These are phyloP conservation scores for Cantharis nigra DNA, from an alignment of 2,888 invertebrate genomes.

Conservation along the genomic window DNA sequence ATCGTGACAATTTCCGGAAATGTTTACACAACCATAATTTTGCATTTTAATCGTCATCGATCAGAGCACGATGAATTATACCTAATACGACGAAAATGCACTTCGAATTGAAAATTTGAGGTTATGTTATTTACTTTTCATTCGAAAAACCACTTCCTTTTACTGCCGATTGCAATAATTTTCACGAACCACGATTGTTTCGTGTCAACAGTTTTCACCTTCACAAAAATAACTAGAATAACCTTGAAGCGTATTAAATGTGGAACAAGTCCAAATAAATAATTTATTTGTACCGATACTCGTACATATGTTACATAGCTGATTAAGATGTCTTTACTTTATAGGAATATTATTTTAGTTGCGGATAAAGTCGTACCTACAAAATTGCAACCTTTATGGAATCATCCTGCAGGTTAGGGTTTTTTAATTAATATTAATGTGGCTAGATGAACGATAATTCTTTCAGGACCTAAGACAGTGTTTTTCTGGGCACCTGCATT, in stretches of 20 bases:
- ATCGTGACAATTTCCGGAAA: too few relatives aligned
- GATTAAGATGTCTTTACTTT: conserved; percentile 64
- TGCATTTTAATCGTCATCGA: too few relatives aligned
- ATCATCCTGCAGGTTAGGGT: conserved; percentile 87
- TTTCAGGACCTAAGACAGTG: conserved; percentile 94
- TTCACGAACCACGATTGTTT: background rate
- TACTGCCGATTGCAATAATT: background rate
- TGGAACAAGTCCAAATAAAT: conserved; percentile 1
- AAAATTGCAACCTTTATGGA: conserved; percentile 89
- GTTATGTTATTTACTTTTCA: background rate
- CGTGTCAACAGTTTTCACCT: background rate
- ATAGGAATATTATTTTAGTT: conserved; percentile 62
- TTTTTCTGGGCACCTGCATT: conserved; percentile 98
- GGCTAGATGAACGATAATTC: conserved; percentile 20
- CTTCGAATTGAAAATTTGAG: background rate
- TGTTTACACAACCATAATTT: too few relatives aligned
- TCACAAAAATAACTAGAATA: background rate
- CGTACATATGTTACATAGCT: background rate
- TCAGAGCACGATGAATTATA: too few relatives aligned
- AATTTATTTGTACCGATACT: background rate
- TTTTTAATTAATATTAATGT: conserved; percentile 2
- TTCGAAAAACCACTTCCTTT: background rate
- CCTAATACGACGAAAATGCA: background rate
- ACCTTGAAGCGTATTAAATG: background rate
- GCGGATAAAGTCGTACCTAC: conserved; percentile 80